Evolutionary conservation across 2,797 vertebrate species (phyloP).

Genomic region (Streptopelia turtur): DNA sequence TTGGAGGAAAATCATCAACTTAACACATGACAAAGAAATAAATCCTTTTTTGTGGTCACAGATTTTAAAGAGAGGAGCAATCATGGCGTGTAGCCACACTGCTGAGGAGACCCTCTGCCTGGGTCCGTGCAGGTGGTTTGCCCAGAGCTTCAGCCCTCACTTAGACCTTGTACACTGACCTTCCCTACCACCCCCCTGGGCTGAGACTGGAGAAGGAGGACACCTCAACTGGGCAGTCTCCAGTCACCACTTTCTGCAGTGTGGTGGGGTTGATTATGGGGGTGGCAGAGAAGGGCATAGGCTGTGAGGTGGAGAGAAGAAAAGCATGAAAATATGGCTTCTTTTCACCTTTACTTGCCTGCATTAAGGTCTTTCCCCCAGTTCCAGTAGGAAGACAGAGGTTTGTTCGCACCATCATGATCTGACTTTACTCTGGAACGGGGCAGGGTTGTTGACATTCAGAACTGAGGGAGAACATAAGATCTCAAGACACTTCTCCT

Average conservation of each 20-base stretch:
- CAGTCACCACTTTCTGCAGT: not conserved
- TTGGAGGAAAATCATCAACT: constrained; percentile 12
- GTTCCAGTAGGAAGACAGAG: not conserved
- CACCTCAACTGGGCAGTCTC: not conserved
- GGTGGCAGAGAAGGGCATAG: not conserved
- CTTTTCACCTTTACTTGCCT: not conserved
- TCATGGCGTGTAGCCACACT: not conserved
- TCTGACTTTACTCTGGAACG: not conserved
- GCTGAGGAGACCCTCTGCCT: not conserved
- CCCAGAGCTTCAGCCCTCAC: not conserved
- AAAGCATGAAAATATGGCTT: not conserved
- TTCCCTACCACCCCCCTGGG: not conserved
- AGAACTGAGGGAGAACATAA: not conserved
- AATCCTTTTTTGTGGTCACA: not conserved
- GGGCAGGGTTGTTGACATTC: not conserved
- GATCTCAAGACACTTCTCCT: not conserved
- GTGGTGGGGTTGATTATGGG: not conserved
- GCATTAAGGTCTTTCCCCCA: not conserved
- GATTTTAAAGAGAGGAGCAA: not conserved
- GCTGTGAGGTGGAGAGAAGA: not conserved
- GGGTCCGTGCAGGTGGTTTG: not conserved
- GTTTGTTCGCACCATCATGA: not conserved
- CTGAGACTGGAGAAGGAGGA: not conserved
- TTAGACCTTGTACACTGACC: not conserved
- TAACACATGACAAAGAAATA: constrained; percentile 7